These are phyloP conservation scores for Salmo trutta DNA, from an alignment of 2,797 vertebrate genomes.

Conservation along the genomic window DNA sequence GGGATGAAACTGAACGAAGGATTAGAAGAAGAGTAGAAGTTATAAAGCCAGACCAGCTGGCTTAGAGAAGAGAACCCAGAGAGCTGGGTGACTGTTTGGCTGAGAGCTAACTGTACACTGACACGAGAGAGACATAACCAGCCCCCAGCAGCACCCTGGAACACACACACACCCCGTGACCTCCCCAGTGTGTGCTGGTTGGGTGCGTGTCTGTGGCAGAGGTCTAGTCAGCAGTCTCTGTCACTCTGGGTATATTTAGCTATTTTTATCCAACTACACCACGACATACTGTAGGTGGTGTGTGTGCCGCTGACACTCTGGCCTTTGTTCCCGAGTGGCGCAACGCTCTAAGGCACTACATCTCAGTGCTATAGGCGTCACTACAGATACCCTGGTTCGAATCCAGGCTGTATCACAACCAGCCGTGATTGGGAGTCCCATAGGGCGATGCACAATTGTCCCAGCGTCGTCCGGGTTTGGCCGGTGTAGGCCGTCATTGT, in stretches of 20 bases:
- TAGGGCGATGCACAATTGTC: too few species aligned
- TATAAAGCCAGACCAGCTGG: constrained; percentile 80
- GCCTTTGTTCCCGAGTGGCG: constrained; percentile 9
- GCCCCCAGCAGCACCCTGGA: constrained; percentile 26
- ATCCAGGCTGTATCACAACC: too few species aligned
- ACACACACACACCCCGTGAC: constrained; percentile 51
- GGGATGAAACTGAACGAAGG: constrained; percentile 7
- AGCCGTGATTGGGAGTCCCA: too few species aligned
- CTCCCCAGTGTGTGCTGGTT: constrained; percentile 41
- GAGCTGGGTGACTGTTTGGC: constrained; percentile 62
- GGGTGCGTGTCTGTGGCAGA: constrained; percentile 41
- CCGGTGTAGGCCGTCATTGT: not conserved
- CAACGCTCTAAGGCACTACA: too few species aligned
- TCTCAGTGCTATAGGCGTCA: too few species aligned
- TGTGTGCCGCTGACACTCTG: constrained; percentile 63
- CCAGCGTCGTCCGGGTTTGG: too few species aligned
- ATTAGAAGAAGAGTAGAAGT: constrained; percentile 13
- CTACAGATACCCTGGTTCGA: too few species aligned
- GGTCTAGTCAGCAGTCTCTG: constrained; percentile 68
- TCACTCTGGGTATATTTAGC: constrained; percentile 73
- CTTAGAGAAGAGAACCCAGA: constrained; percentile 66
- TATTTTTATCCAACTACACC: not conserved
- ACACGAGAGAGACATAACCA: constrained; percentile 39
- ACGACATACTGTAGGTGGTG: too few species aligned
- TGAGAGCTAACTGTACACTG: constrained; percentile 60